Base-by-base conservation (phyloP, 1,140 invertebrate genomes). In the Leptestheria dahalacensis region DNA sequence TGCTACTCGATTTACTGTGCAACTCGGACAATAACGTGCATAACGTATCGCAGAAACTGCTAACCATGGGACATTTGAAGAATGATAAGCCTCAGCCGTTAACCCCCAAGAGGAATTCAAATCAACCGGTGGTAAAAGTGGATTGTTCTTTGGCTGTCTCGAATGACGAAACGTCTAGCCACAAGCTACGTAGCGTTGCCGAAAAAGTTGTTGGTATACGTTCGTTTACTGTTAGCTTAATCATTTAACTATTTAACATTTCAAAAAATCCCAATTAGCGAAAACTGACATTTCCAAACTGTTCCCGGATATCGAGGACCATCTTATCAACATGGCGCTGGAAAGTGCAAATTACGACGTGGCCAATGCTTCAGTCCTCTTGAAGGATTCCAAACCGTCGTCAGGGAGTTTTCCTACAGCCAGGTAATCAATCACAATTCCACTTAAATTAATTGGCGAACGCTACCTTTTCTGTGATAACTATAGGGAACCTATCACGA, bases 261-360 rank as follows among this genome's bases (percentile, higher is more conserved):
- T 26, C 33, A 6, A 41, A 9, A 41, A 55, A 18, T 18, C 18
- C 6, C 3, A 24, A 21, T 75, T 77, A 90, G 87, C 90, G 67
- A 86, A 86, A 73, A 67, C 71, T 23, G 75, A 79, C 66, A 72
- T 91, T n/a, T 80, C 83, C 70, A 75, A 79, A 57, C 82, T 85
- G 67, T 88, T 87, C 69, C 79, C 78, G 54, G 77, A 79, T 48
- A 79, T 90, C 29, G 80, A 85, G 6, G 86, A 89, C 65, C 79
- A 83, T 64, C 80, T 92, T 3, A 82, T 91, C 25, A 74, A 80
- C 4, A 81, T 91, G 66, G 89, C 89, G n/a, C 72, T 91, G 65
- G 88, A 92, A 66, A 88, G 86, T 68, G 86, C 87, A 1, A 82
- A 85, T 68, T 91, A 82, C 70, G 83, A 89, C 62, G 84, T 52